These are phyloP conservation scores for Calosoma granatense DNA, from an alignment of 1,140 invertebrate species.

Conservation along the genomic window DNA sequence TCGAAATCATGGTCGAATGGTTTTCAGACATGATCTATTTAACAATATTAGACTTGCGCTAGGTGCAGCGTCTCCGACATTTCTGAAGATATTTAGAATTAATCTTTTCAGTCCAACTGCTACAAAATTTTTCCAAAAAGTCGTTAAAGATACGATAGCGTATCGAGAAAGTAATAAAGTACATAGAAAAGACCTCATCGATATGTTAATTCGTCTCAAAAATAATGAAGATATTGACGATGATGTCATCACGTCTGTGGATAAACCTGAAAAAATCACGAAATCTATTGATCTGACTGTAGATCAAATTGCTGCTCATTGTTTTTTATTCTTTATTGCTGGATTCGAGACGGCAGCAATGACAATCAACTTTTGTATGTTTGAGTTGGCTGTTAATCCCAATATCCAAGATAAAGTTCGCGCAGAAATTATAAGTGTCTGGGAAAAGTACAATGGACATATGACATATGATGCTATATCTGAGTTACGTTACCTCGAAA, in stretches of 20 bases:
- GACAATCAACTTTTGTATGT: slow-evolving; percentile 29
- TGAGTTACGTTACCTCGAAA: slow-evolving; percentile 32
- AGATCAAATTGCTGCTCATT: slow-evolving; percentile 31
- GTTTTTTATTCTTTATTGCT: slow-evolving; percentile 29
- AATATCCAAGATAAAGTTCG: slow-evolving; percentile 33
- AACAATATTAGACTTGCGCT: background rate
- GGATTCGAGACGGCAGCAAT: slow-evolving; percentile 27
- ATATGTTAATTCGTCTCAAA: slow-evolving; percentile 43
- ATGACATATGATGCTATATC: slow-evolving; percentile 29
- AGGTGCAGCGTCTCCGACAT: no score
- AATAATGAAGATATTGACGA: slow-evolving; percentile 38
- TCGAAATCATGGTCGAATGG: slow-evolving; percentile 16
- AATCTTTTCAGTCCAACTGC: no score
- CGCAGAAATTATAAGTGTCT: slow-evolving; percentile 36
- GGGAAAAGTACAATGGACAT: slow-evolving; percentile 28
- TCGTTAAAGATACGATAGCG: slow-evolving; percentile 40
- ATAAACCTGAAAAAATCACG: slow-evolving; percentile 21
- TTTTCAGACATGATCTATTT: slow-evolving; percentile 6
- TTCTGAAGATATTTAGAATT: no score
- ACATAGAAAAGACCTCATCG: slow-evolving; percentile 43
- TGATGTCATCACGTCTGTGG: slow-evolving; percentile 9
- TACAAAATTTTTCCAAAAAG: slow-evolving; percentile 42
- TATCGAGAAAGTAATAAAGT: slow-evolving; percentile 36
- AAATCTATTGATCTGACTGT: slow-evolving; percentile 27
- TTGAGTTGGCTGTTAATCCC: slow-evolving; percentile 26